These are phyloP conservation scores for Drosophila lutescens DNA, from an alignment of 2,888 invertebrate genomes.

Conservation along the genomic window DNA sequence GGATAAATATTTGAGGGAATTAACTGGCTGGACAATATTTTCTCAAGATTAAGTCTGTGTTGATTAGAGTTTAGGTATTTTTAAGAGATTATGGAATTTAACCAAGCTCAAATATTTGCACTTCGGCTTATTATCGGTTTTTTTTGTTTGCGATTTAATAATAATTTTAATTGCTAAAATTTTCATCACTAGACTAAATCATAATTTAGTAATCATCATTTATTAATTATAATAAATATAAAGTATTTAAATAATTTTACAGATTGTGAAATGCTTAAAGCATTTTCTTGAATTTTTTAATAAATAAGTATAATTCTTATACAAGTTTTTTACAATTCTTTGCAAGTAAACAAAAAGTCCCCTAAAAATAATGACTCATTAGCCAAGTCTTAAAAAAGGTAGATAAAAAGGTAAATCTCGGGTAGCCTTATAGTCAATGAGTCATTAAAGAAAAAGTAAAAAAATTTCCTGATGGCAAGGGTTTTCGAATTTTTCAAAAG, in stretches of 20 bases:
- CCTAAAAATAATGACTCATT: not conserved
- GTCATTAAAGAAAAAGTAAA: not conserved
- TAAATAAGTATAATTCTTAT: not conserved
- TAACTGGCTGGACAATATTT: constrained; percentile 1
- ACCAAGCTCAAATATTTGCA: not conserved
- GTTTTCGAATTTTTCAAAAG: not conserved
- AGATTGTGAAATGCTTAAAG: too few species aligned
- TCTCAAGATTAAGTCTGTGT: not conserved
- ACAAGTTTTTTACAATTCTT: not conserved
- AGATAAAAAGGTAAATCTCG: not conserved
- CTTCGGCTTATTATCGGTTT: not conserved
- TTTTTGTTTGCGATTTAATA: not conserved
- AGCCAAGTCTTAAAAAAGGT: not conserved
- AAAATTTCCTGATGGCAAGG: too few species aligned
- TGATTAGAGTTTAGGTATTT: not conserved
- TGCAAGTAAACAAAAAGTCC: not conserved
- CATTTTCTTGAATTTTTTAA: too few species aligned
- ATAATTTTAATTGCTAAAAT: too few species aligned
- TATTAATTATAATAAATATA: too few species aligned
- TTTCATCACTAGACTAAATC: too few species aligned
- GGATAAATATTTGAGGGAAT: constrained; percentile 22
- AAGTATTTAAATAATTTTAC: too few species aligned
- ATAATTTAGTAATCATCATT: too few species aligned
- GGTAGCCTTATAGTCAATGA: not conserved
- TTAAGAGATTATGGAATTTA: not conserved